Conservation (phyloP, 2,797 vertebrate genomes). For the Oreortyx pictus region DNA sequence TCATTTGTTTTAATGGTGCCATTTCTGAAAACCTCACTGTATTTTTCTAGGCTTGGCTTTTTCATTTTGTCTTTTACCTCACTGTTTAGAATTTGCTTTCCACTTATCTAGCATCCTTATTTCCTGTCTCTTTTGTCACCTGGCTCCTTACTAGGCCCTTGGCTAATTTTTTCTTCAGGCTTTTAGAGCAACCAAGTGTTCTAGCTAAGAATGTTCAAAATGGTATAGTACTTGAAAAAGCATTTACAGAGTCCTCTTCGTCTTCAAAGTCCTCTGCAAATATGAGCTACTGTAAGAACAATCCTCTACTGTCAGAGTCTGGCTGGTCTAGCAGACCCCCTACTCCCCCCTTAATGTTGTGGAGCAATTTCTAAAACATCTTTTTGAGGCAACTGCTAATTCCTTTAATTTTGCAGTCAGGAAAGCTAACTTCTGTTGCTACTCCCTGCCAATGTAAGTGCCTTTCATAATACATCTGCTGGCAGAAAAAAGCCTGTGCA, state of each 20-base stretch:
- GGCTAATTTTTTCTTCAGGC: neutral
- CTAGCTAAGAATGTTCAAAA: neutral
- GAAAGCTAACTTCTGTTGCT: slow-evolving; percentile 6
- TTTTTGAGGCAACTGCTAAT: neutral
- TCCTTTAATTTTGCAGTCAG: neutral
- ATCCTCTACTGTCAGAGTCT: neutral
- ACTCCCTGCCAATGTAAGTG: neutral
- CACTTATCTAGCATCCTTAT: neutral
- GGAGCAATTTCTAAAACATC: slow-evolving; percentile 13
- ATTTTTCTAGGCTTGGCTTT: slow-evolving; percentile 13
- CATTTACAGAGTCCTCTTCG: neutral
- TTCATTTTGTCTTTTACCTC: neutral
- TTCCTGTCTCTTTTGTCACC: slow-evolving; percentile 9
- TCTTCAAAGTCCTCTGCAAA: neutral
- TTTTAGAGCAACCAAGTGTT: neutral
- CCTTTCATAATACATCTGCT: slow-evolving; percentile 6
- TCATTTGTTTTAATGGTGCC: slow-evolving; percentile 28
- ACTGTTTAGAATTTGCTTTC: neutral
- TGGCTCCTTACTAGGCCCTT: neutral
- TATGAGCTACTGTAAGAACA: neutral
- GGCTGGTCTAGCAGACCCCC: neutral
- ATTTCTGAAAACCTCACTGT: neutral
- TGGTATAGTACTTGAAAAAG: neutral
- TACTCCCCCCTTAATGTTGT: neutral
- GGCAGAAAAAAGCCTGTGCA: slow-evolving; percentile 12